Percentiles rank a stretch among this genome's conserved stretches.
Conservation (phyloP, 2,113 vertebrate genomes). For the Balaeniceps rex region DNA sequence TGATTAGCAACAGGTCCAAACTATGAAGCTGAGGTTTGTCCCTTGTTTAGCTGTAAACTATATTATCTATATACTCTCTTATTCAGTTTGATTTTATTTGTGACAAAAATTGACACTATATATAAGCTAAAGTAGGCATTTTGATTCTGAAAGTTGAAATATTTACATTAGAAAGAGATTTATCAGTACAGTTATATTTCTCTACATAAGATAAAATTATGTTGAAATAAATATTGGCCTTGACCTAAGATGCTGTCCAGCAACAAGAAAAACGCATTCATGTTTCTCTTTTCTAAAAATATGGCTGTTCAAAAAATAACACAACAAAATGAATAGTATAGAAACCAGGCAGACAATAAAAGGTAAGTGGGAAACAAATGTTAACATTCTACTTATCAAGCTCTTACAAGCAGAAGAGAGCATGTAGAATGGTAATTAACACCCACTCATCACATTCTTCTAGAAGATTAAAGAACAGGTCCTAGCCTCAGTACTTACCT, state of each 20-base stretch:
- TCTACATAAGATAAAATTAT: not conserved
- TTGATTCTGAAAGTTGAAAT: not conserved
- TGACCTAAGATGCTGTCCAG: not conserved
- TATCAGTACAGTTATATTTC: not conserved
- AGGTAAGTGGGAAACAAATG: conserved; percentile 4
- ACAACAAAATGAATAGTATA: not conserved
- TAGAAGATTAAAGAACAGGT: conserved; percentile 33
- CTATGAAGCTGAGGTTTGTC: not conserved
- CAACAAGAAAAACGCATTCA: not conserved
- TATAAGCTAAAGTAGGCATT: not conserved
- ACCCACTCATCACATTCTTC: conserved; percentile 29
- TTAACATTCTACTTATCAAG: conserved; percentile 41
- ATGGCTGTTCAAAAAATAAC: not conserved
- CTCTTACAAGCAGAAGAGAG: conserved; percentile 18
- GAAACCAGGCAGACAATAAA: not conserved
- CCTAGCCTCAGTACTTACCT: conserved; percentile 16
- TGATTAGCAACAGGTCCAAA: not conserved
- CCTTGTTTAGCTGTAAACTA: not conserved
- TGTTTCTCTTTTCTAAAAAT: not conserved
- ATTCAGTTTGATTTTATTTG: not conserved
- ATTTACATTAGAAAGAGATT: not conserved
- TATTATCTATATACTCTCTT: not conserved
- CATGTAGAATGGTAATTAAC: conserved; percentile 34
- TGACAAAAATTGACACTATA: not conserved
- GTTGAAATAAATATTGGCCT: not conserved